phyloP scores from a whole-genome alignment of 2,888 invertebrate species.

The Stenodema calcarata region DNA sequence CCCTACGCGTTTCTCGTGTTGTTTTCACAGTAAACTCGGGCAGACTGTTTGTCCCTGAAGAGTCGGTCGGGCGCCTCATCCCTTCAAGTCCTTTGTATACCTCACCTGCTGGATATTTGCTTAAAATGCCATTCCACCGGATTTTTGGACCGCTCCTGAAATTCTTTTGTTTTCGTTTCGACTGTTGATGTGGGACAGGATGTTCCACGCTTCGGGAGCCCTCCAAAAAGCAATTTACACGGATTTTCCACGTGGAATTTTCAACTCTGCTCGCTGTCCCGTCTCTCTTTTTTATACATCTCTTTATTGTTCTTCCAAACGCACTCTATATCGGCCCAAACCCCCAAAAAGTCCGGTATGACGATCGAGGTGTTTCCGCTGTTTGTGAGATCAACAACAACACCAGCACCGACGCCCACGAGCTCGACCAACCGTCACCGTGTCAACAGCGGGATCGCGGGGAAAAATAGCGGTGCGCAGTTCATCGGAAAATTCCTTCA shows the following conservation, averaged over 20 bases:
- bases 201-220: not conserved
- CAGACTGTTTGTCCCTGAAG: constrained; percentile 18
- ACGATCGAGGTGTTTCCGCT: not conserved
- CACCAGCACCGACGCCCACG: not conserved
- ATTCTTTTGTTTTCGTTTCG: not conserved
- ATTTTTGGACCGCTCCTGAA: not conserved
- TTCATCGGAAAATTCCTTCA: not conserved
- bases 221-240: constrained; percentile 26
- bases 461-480: not conserved
- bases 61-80: not conserved
- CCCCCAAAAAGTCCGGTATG: not conserved
- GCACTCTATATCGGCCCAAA: no score
- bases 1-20: not conserved
- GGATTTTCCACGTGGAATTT: constrained; percentile 20
- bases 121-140: constrained; percentile 38
- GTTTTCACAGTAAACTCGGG: constrained; percentile 35
- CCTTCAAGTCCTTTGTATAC: not conserved
- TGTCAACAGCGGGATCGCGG: not conserved
- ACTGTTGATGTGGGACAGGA: not conserved
- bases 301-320: no score
- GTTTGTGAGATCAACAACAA: constrained; percentile 24
- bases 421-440: not conserved
- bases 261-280: not conserved
- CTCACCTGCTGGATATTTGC: constrained; percentile 34
- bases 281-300: no score